Conservation (phyloP, 2,113 vertebrate genomes). For the Nannospalax galili region DNA sequence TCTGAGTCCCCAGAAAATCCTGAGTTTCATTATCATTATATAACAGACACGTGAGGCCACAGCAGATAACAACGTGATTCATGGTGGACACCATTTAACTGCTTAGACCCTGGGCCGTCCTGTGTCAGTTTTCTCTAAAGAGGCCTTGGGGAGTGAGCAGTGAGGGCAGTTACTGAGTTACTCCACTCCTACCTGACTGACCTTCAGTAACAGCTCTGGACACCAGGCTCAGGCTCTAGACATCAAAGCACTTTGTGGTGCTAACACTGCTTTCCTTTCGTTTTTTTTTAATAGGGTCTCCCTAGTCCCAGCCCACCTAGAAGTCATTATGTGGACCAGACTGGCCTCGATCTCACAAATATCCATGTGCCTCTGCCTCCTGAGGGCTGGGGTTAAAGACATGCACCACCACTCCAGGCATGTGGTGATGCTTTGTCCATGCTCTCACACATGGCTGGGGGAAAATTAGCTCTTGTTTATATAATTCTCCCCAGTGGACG, state of each 20-base stretch:
- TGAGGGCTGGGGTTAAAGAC: too few relatives aligned
- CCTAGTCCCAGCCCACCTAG: too few relatives aligned
- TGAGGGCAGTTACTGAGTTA: neutral
- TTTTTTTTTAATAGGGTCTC: too few relatives aligned
- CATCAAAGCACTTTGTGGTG: neutral
- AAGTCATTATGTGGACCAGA: too few relatives aligned
- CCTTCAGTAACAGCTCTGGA: neutral
- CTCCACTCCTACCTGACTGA: neutral
- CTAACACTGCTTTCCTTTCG: too few relatives aligned
- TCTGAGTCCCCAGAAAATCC: neutral
- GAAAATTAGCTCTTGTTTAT: neutral
- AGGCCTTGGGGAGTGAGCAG: neutral
- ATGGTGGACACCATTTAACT: neutral
- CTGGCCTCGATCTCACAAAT: too few relatives aligned
- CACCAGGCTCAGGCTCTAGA: neutral
- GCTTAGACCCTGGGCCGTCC: too few relatives aligned
- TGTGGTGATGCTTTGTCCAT: neutral
- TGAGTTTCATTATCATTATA: too few relatives aligned
- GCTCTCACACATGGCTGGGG: neutral
- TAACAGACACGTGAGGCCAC: too few relatives aligned
- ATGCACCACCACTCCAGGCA: too few relatives aligned
- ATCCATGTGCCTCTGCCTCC: too few relatives aligned
- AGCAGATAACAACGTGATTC: neutral
- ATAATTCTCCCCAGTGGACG: neutral
- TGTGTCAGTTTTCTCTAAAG: neutral